Percentiles rank a stretch among this genome's conserved stretches.
These are phyloP conservation scores for Cryptophagus acutangulus DNA, from an alignment of 2,888 invertebrate genomes.

Conservation along the genomic window DNA sequence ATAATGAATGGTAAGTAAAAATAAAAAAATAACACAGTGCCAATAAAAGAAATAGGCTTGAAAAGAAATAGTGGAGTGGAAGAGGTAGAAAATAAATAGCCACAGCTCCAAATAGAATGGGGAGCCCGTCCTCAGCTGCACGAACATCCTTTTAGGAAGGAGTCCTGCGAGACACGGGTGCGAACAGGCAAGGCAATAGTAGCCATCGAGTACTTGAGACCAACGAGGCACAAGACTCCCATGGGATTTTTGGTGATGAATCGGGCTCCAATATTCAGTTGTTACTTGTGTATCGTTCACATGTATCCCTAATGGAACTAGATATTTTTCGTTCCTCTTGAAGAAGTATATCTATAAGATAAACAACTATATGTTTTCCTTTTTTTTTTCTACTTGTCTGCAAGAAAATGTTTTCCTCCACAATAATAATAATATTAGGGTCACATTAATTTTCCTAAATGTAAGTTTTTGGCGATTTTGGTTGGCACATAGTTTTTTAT, in stretches of 20 bases:
- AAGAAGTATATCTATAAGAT: too few species aligned
- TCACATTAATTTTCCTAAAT: too few species aligned
- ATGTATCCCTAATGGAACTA: slow-evolving; percentile 34
- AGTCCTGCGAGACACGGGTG: slow-evolving; percentile 29
- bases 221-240: slow-evolving; percentile 12
- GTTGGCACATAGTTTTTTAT: too few species aligned
- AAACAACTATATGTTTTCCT: too few species aligned
- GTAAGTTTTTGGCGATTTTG: too few species aligned
- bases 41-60: slow-evolving; percentile 1
- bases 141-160: slow-evolving; percentile 24
- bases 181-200: slow-evolving; percentile 30
- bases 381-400: too few species aligned
- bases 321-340: too few species aligned
- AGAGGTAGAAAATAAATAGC: slow-evolving; percentile 23
- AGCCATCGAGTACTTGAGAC: slow-evolving; percentile 23
- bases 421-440: too few species aligned
- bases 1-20: too few species aligned
- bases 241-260: slow-evolving; percentile 18
- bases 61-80: slow-evolving; percentile 1
- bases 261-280: slow-evolving; percentile 35
- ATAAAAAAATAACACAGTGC: too few species aligned
- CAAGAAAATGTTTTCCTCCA: too few species aligned
- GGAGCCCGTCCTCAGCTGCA: slow-evolving; percentile 19
- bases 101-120: slow-evolving; percentile 23
- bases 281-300: slow-evolving; percentile 33